Evolutionary conservation across 2,113 vertebrate genomes (phyloP), one percentile per base, ranked within the genome.

Genomic region (Saguinus midas): DNA sequence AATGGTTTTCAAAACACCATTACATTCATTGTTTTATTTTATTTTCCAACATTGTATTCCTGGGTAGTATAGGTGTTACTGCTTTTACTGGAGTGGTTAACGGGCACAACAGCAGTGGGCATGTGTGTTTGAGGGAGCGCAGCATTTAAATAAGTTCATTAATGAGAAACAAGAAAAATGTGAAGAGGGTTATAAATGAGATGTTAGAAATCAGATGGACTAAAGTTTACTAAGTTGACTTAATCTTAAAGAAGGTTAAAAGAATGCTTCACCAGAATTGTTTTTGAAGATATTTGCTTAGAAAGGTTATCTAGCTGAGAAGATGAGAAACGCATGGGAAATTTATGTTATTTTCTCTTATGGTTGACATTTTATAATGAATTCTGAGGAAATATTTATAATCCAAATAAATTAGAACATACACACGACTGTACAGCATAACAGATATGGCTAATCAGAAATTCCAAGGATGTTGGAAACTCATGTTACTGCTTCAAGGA

Each of bases 131-230:
- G 13, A 10, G 27, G 29, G 75, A 50, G 45, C 50, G 29, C 40
- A 32, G 21, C 87, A 5, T n/a, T 52, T 66, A 52, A 75, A 76
- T 72, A 32, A 72, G 10, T 78, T 88, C 14, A 84, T 57, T 93
- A 96, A 85, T 88, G 6, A 76, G 5, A 86, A 27, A 79, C 20
- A 88, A 95, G 48, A 94, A 96, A 83, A 90, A 76, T 92, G 12
- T 79, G 45, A 48, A 88, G 6, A 35, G 13, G 16, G 14, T 35
- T 93, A 5, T 61, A 75, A 87, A 35, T 88, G 61, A 91, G 58
- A 83, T 50, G 7, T 75, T 90, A 81, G 83, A 58, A 86, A 93
- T 21, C 11, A 72, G n/a, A 91, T 76, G 70, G 50, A 81, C 23
- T 18, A 64, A 94, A 89, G 27, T 16, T 45, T 73, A 73, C 87